A percentile compares a stretch with the other conserved stretches of the same genome.
phyloP scores from a whole-genome alignment of 2,797 vertebrate genomes.

The Tachyglossus aculeatus region DNA sequence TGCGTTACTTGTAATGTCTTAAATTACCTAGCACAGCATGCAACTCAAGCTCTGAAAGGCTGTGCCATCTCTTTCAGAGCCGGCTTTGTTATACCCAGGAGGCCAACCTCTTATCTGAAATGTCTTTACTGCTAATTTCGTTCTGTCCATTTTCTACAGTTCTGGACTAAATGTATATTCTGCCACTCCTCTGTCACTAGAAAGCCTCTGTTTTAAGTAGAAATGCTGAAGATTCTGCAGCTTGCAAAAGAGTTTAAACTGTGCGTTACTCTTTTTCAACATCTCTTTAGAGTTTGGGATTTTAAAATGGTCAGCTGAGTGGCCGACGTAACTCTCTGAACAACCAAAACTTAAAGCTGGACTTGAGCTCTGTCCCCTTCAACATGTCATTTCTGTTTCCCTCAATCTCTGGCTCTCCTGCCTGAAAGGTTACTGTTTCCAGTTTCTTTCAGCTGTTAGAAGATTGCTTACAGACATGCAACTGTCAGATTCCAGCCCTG shows the following conservation, averaged over 20 bases:
- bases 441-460: conserved; percentile 57
- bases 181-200: conserved; percentile 50
- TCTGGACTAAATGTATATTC: conserved; percentile 51
- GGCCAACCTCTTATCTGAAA: conserved; percentile 57
- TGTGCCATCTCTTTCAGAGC: conserved; percentile 48
- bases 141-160: conserved; percentile 58
- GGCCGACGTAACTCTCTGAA: neutral
- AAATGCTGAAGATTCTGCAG: conserved; percentile 39
- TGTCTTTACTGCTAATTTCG: conserved; percentile 70
- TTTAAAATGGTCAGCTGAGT: conserved; percentile 16
- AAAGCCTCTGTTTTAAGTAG: conserved; percentile 42
- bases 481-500: conserved; percentile 38
- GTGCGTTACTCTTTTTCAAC: neutral
- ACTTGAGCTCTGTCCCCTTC: neutral
- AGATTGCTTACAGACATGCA: conserved; percentile 36
- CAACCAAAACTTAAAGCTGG: neutral
- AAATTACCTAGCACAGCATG: conserved; percentile 68
- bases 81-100: conserved; percentile 70
- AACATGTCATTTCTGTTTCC: conserved; percentile 16
- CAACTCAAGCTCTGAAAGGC: conserved; percentile 60
- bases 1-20: conserved; percentile 71
- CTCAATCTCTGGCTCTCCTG: conserved; percentile 34
- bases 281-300: conserved; percentile 17
- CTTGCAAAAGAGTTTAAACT: conserved; percentile 35
- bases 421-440: conserved; percentile 52